These are phyloP conservation scores for Syngnathus acus DNA, from an alignment of 2,797 vertebrate species.

Conservation along the genomic window DNA sequence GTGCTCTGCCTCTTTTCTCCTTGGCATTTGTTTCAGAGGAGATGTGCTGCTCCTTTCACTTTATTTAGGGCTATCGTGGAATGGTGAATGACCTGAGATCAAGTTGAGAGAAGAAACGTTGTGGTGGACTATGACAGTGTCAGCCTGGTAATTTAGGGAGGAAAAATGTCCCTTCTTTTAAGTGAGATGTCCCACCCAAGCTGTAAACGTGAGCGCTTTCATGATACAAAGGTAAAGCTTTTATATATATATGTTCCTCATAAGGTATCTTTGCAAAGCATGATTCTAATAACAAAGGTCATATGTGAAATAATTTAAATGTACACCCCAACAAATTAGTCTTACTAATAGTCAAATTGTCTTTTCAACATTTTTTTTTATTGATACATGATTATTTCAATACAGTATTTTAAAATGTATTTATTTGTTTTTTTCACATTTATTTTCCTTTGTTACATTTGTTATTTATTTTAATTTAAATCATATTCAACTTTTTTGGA, in stretches of 20 bases:
- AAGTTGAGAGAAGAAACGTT: slow-evolving; percentile 13
- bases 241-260: slow-evolving; percentile 4
- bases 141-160: slow-evolving; percentile 27
- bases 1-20: slow-evolving; percentile 58
- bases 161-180: slow-evolving; percentile 17
- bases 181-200: slow-evolving; percentile 28
- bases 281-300: not conserved
- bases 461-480: not conserved
- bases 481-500: not conserved
- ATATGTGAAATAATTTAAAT: not conserved
- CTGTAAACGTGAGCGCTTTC: slow-evolving; percentile 49
- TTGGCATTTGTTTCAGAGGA: slow-evolving; percentile 61
- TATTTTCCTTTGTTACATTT: no score
- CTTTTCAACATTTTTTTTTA: not conserved
- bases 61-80: slow-evolving; percentile 64
- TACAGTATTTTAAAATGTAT: not conserved
- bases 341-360: not conserved
- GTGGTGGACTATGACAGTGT: slow-evolving; percentile 15
- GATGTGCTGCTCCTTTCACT: slow-evolving; percentile 49
- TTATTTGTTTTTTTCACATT: not conserved
- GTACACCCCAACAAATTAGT: no score
- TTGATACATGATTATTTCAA: not conserved
- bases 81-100: slow-evolving; percentile 19
- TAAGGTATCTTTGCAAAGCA: not conserved
- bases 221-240: slow-evolving; percentile 19